A percentile compares a stretch with the other conserved stretches of the same genome.
phyloP scores from a whole-genome alignment of 2,888 invertebrate species.

The Craniophora ligustri region DNA sequence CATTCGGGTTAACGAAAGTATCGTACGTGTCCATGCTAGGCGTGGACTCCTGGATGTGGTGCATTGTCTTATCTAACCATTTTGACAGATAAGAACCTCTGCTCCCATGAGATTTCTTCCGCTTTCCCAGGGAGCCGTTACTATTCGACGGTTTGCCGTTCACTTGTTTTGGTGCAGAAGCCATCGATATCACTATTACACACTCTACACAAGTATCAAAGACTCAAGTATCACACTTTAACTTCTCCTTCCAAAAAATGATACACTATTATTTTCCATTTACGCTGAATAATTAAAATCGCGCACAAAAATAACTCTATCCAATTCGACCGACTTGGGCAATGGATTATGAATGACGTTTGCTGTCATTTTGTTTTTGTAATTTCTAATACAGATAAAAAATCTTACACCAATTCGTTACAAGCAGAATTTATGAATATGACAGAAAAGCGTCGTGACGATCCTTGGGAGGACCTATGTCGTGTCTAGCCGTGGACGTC shows the following conservation, averaged over 20 bases:
- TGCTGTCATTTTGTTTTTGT: constrained; percentile 46
- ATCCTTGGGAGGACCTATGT: too few relatives aligned
- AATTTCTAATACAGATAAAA: constrained; percentile 29
- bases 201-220: constrained; percentile 32
- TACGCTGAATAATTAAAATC: constrained; percentile 43
- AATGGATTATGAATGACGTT: constrained; percentile 56
- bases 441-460: too few relatives aligned
- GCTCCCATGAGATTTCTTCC: constrained; percentile 82
- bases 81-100: constrained; percentile 82
- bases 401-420: not conserved
- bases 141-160: constrained; percentile 76
- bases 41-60: constrained; percentile 77
- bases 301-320: constrained; percentile 50
- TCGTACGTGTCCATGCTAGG: constrained; percentile 81
- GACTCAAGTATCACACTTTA: constrained; percentile 45
- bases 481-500: too few relatives aligned
- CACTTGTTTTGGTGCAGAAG: constrained; percentile 83
- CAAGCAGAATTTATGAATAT: constrained; percentile 1
- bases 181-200: constrained; percentile 69
- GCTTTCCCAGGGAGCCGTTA: constrained; percentile 82
- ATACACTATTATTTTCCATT: constrained; percentile 59
- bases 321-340: constrained; percentile 56
- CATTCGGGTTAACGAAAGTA: constrained; percentile 67
- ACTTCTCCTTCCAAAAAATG: constrained; percentile 33
- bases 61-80: constrained; percentile 86